These are phyloP conservation scores for Perca schrenkii DNA, from an alignment of 2,113 vertebrate genomes.

Conservation along the genomic window DNA sequence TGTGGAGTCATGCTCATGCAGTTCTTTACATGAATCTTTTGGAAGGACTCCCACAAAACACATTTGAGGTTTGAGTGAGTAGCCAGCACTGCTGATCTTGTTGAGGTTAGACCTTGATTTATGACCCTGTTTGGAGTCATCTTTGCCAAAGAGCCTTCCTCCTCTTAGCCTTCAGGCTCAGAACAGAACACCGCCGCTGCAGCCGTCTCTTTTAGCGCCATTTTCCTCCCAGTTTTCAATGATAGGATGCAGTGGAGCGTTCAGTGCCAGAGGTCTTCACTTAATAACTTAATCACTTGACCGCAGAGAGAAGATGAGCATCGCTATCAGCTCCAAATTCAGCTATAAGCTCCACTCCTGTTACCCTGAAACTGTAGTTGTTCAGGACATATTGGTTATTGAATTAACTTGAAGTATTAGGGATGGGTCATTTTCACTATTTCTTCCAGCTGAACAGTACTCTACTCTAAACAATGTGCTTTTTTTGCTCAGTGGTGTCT, in stretches of 20 bases:
- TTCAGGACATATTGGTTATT: neutral
- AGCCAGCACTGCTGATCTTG: conserved; percentile 1
- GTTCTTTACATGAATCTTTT: neutral
- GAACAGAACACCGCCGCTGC: conserved; percentile 28
- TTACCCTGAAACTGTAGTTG: neutral
- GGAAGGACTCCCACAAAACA: neutral
- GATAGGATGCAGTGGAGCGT: conserved; percentile 34
- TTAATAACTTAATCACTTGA: conserved; percentile 35
- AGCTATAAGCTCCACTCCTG: neutral
- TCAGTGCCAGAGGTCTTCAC: conserved; percentile 49
- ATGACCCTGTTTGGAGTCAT: conserved; percentile 49
- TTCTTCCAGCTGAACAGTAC: neutral
- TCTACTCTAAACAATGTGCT: too few relatives aligned
- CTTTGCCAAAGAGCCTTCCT: conserved; percentile 15
- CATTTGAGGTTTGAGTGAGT: conserved; percentile 10
- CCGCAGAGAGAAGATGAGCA: conserved; percentile 27
- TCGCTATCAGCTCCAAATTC: neutral
- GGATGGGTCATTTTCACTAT: neutral
- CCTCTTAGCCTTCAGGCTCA: conserved; percentile 39
- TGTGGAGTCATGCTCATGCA: neutral
- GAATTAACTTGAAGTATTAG: neutral
- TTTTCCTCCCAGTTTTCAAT: conserved; percentile 30
- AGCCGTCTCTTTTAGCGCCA: conserved; percentile 2
- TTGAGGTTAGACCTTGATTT: conserved; percentile 46
- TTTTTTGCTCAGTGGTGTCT: too few relatives aligned